These are phyloP conservation scores for Phalera bucephala DNA, from an alignment of 2,888 invertebrate genomes.

Conservation along the genomic window DNA sequence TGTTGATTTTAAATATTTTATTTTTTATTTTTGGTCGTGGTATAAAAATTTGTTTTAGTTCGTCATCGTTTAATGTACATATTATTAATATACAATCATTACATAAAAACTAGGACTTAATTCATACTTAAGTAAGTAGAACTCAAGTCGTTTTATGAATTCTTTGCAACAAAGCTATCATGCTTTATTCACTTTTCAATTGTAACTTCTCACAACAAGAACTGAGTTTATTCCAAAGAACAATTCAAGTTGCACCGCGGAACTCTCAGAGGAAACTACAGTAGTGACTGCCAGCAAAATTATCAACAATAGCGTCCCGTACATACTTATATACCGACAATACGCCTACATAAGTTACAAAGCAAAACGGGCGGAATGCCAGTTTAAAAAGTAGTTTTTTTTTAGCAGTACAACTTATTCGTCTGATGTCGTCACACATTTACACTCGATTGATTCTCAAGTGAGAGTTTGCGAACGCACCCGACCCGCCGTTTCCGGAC, in stretches of 20 bases:
- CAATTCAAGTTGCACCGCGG: neutral
- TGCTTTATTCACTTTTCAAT: neutral
- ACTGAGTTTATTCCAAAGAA: neutral
- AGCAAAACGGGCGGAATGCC: slow-evolving; percentile 27
- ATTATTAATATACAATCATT: no score
- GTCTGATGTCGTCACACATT: slow-evolving; percentile 46
- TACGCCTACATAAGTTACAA: slow-evolving; percentile 8
- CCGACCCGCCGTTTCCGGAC: slow-evolving; percentile 58
- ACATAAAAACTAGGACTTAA: no score
- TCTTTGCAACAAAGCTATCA: no score
- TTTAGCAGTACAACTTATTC: slow-evolving; percentile 35
- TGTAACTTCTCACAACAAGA: neutral
- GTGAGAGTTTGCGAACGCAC: slow-evolving; percentile 60
- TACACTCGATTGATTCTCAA: slow-evolving; percentile 58
- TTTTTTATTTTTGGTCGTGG: no score
- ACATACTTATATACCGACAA: neutral
- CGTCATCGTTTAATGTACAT: no score
- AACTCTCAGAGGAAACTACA: slow-evolving; percentile 9
- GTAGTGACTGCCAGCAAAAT: slow-evolving; percentile 7
- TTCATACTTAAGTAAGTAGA: no score
- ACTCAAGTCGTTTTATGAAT: no score
- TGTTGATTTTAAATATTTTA: no score
- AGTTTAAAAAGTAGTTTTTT: slow-evolving; percentile 27
- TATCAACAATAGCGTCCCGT: slow-evolving; percentile 22
- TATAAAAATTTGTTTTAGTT: no score